phyloP scores from a whole-genome alignment of 2,797 vertebrate genomes.

The Octomys mimax region DNA sequence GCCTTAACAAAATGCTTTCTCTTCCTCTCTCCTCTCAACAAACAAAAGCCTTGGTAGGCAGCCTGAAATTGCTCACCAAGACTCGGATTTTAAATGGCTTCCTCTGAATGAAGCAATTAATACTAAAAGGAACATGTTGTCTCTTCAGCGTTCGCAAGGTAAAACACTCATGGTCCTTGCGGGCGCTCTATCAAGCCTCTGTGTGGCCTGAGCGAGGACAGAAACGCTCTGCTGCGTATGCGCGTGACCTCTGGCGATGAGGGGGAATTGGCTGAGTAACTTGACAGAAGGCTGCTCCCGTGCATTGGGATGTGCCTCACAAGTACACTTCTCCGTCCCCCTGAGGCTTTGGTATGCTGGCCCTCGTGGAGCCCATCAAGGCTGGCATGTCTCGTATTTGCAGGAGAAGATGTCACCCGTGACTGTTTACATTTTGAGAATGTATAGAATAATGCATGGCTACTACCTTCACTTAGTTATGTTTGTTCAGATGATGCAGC shows the following conservation, averaged over 20 bases:
- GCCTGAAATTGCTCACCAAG: constrained; percentile 88
- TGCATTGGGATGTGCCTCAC: background rate
- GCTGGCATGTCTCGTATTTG: constrained; percentile 1
- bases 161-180: constrained; percentile 84
- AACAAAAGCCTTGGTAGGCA: constrained; percentile 87
- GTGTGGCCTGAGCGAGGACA: constrained; percentile 77
- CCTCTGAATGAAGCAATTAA: constrained; percentile 89
- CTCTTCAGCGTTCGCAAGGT: constrained; percentile 82
- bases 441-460: background rate
- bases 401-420: background rate
- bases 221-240: constrained; percentile 76
- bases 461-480: background rate
- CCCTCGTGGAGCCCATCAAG: background rate
- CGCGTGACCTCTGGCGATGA: constrained; percentile 80
- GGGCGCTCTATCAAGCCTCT: constrained; percentile 82
- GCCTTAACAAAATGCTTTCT: constrained; percentile 86
- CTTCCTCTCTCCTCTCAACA: constrained; percentile 84
- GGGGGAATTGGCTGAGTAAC: constrained; percentile 83
- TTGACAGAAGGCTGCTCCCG: constrained; percentile 61
- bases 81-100: constrained; percentile 85
- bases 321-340: background rate
- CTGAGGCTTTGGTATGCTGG: background rate
- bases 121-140: constrained; percentile 88
- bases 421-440: constrained; percentile 7
- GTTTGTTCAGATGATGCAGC: background rate